Conservation (phyloP, 2,113 vertebrate species). For the Pica pica region DNA sequence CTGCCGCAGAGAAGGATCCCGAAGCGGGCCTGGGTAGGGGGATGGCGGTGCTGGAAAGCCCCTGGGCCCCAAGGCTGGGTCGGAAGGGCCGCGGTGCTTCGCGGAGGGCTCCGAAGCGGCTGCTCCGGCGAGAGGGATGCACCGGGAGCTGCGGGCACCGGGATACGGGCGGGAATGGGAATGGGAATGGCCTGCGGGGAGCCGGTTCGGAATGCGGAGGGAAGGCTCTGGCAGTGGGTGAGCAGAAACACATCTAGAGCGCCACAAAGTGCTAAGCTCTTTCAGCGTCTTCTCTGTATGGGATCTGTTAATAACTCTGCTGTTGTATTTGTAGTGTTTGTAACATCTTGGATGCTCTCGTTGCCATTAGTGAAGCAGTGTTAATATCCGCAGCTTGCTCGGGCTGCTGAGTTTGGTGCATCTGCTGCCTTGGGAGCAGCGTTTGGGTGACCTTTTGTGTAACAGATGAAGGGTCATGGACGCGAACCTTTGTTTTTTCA, state of each 20-base stretch:
- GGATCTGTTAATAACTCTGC: neutral
- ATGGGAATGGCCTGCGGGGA: neutral
- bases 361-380: accelerated
- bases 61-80: neutral
- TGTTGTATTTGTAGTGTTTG: accelerated
- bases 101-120: neutral
- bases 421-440: accelerated
- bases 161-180: neutral
- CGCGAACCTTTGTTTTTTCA: neutral
- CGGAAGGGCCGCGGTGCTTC: neutral
- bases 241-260: accelerated
- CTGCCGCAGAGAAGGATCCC: neutral
- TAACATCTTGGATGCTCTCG: accelerated
- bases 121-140: neutral
- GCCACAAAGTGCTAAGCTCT: neutral
- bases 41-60: neutral
- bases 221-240: neutral
- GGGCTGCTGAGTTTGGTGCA: neutral
- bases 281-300: accelerated
- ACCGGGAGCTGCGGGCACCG: neutral
- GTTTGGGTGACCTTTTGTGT: neutral
- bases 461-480: accelerated
- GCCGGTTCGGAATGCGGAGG: neutral
- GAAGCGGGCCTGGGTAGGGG: neutral
- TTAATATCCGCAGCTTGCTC: neutral